phyloP scores from a whole-genome alignment of 2,797 vertebrate species.

The Orientallactaga sibirica region DNA sequence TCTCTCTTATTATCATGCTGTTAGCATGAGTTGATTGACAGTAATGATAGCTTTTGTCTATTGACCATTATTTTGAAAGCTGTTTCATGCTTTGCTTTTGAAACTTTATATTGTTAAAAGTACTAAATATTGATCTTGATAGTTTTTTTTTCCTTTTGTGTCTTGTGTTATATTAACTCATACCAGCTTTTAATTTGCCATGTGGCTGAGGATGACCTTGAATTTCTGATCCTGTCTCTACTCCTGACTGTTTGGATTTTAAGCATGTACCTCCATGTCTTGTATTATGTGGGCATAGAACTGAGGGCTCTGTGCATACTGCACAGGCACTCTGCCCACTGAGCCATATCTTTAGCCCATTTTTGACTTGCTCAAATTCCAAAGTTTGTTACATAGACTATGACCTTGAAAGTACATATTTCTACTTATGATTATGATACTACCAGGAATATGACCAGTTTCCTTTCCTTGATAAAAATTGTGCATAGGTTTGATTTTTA shows the following conservation, averaged over 20 bases:
- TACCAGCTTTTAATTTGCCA: no score
- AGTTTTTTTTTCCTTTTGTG: not conserved
- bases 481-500: not conserved
- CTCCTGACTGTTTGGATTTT: no score
- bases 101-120: constrained; percentile 14
- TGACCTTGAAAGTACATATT: not conserved
- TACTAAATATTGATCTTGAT: not conserved
- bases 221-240: no score
- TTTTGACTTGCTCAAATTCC: not conserved
- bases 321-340: no score
- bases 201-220: no score
- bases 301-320: no score
- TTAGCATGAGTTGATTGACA: not conserved
- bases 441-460: not conserved
- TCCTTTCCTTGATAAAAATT: not conserved
- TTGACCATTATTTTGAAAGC: not conserved
- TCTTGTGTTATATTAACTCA: not conserved
- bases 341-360: no score
- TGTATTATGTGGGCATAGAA: no score
- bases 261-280: no score
- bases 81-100: not conserved
- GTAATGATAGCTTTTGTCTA: constrained; percentile 2
- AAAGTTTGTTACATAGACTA: not conserved
- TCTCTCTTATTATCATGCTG: not conserved
- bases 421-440: not conserved